phyloP scores from a whole-genome alignment of 1,140 invertebrate genomes.

The Odontomachus brunneus region DNA sequence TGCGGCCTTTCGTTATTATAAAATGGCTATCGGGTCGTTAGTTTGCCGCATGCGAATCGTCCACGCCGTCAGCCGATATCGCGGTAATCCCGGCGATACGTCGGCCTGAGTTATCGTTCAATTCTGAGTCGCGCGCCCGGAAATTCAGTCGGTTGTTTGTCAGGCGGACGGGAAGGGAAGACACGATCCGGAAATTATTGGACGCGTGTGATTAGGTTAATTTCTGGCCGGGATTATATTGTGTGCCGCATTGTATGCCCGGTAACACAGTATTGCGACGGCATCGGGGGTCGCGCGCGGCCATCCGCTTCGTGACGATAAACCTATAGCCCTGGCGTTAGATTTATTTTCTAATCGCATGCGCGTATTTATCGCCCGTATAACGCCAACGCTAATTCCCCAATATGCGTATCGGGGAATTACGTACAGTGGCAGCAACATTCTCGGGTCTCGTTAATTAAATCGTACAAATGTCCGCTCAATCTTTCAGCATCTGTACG shows the following conservation, averaged over 20 bases:
- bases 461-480: conserved; percentile 19
- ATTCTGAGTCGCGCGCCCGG: conserved; percentile 44
- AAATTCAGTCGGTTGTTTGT: conserved; percentile 57
- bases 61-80: conserved; percentile 11
- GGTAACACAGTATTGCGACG: conserved; percentile 25
- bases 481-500: neutral
- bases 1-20: neutral
- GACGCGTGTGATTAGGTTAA: conserved; percentile 53
- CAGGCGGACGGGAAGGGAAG: conserved; percentile 51
- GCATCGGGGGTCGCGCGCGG: conserved; percentile 9
- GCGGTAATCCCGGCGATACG: conserved; percentile 37
- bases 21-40: neutral
- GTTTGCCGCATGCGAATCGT: neutral
- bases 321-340: conserved; percentile 37
- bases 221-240: conserved; percentile 53
- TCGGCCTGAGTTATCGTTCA: conserved; percentile 45
- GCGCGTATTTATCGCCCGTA: conserved; percentile 18
- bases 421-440: neutral
- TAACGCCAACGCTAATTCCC: neutral
- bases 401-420: conserved; percentile 34
- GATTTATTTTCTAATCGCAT: conserved; percentile 54
- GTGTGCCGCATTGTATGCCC: conserved; percentile 11
- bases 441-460: neutral
- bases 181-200: conserved; percentile 59
- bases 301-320: conserved; percentile 32